Evolutionary conservation across 2,797 vertebrate genomes (phyloP).

Genomic region (Alca torda): DNA sequence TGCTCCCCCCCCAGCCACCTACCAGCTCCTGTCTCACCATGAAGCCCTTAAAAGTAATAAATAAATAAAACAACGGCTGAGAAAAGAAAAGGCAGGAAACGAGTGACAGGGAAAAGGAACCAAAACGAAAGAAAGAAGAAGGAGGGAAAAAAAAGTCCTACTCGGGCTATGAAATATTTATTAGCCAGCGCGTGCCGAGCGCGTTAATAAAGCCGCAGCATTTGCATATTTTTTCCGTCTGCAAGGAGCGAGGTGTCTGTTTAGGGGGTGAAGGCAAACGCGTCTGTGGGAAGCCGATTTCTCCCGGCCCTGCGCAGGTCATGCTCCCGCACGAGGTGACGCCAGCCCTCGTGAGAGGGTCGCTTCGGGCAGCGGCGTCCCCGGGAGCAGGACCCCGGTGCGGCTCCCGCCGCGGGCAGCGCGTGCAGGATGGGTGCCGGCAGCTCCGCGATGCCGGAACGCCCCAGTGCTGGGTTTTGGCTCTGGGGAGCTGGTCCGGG

Average conservation of each 20-base stretch:
- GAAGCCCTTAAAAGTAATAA: slow-evolving; percentile 64
- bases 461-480: neutral
- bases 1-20: neutral
- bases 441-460: fast-evolving
- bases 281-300: neutral
- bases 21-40: slow-evolving; percentile 17
- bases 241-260: neutral
- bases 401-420: neutral
- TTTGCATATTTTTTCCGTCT: slow-evolving; percentile 50
- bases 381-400: fast-evolving
- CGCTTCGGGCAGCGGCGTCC: neutral
- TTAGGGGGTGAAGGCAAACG: neutral
- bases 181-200: slow-evolving; percentile 65
- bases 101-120: slow-evolving; percentile 57
- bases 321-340: fast-evolving
- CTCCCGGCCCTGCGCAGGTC: fast-evolving
- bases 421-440: neutral
- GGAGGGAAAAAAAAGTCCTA: slow-evolving; percentile 50
- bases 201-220: slow-evolving; percentile 62
- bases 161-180: slow-evolving; percentile 71
- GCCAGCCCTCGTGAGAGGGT: fast-evolving
- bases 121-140: slow-evolving; percentile 33
- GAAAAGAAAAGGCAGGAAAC: slow-evolving; percentile 60
- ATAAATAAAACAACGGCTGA: slow-evolving; percentile 56
- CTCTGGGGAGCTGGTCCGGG: fast-evolving